Percentiles rank a stretch among this genome's conserved stretches.
Conservation (phyloP, 1,140 invertebrate genomes). For the Drosophila orena region DNA sequence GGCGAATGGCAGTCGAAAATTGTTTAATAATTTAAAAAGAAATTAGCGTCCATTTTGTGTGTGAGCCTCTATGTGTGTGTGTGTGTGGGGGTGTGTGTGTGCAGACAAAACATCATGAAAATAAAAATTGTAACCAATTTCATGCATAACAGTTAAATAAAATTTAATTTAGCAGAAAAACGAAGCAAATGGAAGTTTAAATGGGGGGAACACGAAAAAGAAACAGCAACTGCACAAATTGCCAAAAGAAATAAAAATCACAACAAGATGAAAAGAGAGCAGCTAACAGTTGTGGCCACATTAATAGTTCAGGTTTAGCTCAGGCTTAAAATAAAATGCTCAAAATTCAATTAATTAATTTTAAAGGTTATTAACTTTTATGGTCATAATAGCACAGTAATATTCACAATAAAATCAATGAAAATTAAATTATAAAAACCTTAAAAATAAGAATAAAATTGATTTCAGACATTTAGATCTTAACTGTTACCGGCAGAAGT, state of each 20-base stretch:
- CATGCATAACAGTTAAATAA: conserved; percentile 79
- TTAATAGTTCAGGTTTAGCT: not conserved
- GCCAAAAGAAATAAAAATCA: conserved; percentile 57
- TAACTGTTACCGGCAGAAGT: not conserved
- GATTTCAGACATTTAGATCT: no score
- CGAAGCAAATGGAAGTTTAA: conserved; percentile 53
- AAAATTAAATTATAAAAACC: not conserved
- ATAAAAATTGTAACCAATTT: conserved; percentile 75
- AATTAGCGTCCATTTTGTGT: conserved; percentile 70
- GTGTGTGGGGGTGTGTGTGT: conserved; percentile 8
- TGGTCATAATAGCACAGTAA: no score
- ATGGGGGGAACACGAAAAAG: conserved; percentile 19
- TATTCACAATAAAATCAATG: no score
- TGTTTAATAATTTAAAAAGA: conserved; percentile 82
- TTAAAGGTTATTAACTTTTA: no score
- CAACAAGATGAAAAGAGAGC: conserved; percentile 27
- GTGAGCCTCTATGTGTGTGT: conserved; percentile 4
- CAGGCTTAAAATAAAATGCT: not conserved
- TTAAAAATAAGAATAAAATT: not conserved
- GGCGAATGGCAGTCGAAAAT: conserved; percentile 58
- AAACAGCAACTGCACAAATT: conserved; percentile 44
- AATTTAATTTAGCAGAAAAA: conserved; percentile 80
- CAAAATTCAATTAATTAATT: not conserved
- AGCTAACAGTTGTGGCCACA: conserved; percentile 5
- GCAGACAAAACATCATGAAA: conserved; percentile 61